Evolutionary conservation across 1,140 invertebrate genomes (phyloP).

Genomic region (Drosophila jambulina): DNA sequence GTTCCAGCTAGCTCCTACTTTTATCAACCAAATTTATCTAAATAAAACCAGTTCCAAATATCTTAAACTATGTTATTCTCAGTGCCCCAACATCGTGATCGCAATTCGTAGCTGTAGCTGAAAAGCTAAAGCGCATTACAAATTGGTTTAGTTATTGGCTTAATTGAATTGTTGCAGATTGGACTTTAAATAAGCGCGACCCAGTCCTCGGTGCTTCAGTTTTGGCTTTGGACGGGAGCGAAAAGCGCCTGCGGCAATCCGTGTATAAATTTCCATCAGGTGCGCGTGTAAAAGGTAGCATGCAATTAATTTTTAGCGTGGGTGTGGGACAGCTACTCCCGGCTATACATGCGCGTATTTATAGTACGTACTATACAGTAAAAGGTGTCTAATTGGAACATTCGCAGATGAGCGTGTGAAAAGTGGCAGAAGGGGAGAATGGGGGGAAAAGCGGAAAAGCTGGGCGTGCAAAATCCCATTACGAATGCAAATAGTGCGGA

Average conservation of each 20-base stretch:
- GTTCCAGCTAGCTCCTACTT: background rate
- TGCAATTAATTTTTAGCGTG: conserved; percentile 62
- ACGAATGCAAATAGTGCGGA: conserved; percentile 68
- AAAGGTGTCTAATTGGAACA: conserved; percentile 66
- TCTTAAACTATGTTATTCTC: background rate
- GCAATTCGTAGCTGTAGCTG: conserved; percentile 54
- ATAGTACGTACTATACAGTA: conserved; percentile 1
- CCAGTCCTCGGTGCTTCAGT: conserved; percentile 33
- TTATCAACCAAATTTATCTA: background rate
- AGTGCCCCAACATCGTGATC: conserved; percentile 35
- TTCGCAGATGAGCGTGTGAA: conserved; percentile 41
- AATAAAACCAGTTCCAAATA: background rate
- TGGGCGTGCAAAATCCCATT: conserved; percentile 62
- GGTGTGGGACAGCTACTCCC: conserved; percentile 20
- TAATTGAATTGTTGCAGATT: conserved; percentile 81
- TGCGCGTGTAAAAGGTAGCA: conserved; percentile 35
- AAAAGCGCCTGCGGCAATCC: conserved; percentile 25
- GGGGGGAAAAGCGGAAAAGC: conserved; percentile 1
- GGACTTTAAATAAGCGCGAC: conserved; percentile 68
- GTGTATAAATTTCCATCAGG: conserved; percentile 52
- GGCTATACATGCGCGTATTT: conserved; percentile 1
- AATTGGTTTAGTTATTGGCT: conserved; percentile 81
- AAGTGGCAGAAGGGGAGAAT: conserved; percentile 28
- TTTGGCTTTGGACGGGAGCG: conserved; percentile 25
- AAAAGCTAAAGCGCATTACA: conserved; percentile 77